A percentile compares a stretch with the other conserved stretches of the same genome.
These are phyloP conservation scores for Brachionus manjavacas DNA, from an alignment of 1,140 invertebrate species.

Conservation along the genomic window DNA sequence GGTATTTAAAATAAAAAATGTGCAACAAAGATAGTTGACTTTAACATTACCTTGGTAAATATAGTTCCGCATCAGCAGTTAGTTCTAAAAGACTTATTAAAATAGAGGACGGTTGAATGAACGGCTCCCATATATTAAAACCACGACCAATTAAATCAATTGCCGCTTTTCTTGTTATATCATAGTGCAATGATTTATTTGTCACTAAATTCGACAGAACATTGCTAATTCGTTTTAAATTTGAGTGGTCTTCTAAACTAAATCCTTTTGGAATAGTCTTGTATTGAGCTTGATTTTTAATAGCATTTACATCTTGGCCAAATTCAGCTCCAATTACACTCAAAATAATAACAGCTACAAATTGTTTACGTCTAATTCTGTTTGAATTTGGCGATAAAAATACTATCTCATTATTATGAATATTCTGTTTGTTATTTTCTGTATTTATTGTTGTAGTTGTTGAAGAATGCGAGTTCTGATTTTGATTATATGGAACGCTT, in stretches of 20 bases:
- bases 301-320: conserved; percentile 68
- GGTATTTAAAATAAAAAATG: neutral
- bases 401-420: conserved; percentile 47
- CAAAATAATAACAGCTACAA: conserved; percentile 88
- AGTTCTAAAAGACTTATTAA: conserved; percentile 82
- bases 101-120: conserved; percentile 87
- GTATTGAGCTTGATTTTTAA: conserved; percentile 52
- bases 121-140: conserved; percentile 97
- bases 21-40: neutral
- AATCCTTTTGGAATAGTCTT: conserved; percentile 75
- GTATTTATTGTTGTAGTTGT: neutral
- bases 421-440: conserved; percentile 43
- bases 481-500: conserved; percentile 54
- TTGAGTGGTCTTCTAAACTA: conserved; percentile 80
- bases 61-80: conserved; percentile 83
- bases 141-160: conserved; percentile 86
- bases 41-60: neutral
- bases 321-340: conserved; percentile 97
- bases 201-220: conserved; percentile 84
- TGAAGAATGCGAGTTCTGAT: conserved; percentile 46
- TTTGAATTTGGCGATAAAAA: conserved; percentile 50
- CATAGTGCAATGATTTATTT: conserved; percentile 75
- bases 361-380: conserved; percentile 84
- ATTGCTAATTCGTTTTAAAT: conserved; percentile 81
- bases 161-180: conserved; percentile 81